Conservation (phyloP, 2,888 invertebrate species). For the Pyrrhosoma nymphula region DNA sequence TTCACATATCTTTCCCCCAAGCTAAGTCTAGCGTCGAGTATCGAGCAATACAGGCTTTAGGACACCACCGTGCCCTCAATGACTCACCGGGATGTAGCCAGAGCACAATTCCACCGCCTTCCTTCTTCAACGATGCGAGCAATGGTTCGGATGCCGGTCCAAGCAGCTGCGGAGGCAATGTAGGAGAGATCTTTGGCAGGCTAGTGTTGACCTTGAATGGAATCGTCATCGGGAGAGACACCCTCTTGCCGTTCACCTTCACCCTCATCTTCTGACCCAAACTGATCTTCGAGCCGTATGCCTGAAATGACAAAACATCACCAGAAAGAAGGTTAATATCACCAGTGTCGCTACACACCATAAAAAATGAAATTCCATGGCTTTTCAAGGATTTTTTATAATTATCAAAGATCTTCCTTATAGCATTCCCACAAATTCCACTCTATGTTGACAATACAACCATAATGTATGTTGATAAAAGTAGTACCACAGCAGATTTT, state of each 20-base stretch:
- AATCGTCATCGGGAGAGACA: constrained; percentile 81
- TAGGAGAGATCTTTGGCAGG: not conserved
- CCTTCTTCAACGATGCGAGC: not conserved
- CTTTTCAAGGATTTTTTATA: no score
- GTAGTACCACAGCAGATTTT: no score
- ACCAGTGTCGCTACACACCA: no score
- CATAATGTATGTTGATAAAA: no score
- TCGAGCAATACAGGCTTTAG: no score
- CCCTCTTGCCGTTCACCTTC: constrained; percentile 90
- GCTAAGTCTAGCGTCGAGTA: no score
- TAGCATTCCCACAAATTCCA: no score
- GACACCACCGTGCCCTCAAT: no score
- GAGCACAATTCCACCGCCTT: not conserved
- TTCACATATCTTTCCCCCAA: no score
- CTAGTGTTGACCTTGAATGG: not conserved
- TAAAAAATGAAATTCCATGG: no score
- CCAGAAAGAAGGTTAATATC: not conserved
- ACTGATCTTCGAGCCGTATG: constrained; percentile 87
- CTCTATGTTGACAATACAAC: no score
- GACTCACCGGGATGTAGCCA: not conserved
- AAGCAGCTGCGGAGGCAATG: not conserved
- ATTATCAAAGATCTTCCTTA: no score
- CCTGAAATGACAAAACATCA: constrained; percentile 73
- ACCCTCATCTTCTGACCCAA: constrained; percentile 92
- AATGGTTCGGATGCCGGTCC: not conserved